A percentile compares a stretch with the other conserved stretches of the same genome.
Conservation (phyloP, 1,140 invertebrate genomes). For the Drosophila subobscura region DNA sequence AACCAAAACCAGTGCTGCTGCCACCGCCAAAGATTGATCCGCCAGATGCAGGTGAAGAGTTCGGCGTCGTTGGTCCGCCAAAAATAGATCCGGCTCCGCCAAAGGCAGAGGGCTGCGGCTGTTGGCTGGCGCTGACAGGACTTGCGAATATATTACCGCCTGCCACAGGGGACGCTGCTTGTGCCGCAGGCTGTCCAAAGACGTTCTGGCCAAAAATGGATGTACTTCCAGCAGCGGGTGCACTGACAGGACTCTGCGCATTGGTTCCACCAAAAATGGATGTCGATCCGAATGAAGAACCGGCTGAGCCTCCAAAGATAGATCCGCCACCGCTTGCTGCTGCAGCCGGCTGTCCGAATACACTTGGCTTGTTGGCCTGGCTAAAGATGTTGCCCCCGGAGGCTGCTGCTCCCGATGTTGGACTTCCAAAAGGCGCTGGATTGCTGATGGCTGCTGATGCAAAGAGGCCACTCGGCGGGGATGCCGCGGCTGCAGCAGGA, state of each 20-base stretch:
- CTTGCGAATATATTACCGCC: slow-evolving; percentile 60
- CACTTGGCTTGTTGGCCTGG: slow-evolving; percentile 44
- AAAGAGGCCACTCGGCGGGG: slow-evolving; percentile 65
- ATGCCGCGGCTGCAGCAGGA: slow-evolving; percentile 18
- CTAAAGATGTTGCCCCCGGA: slow-evolving; percentile 62
- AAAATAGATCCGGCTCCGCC: slow-evolving; percentile 62
- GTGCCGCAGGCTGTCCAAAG: slow-evolving; percentile 50
- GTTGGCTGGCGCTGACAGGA: slow-evolving; percentile 39
- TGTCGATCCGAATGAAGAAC: slow-evolving; percentile 45
- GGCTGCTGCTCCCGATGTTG: slow-evolving; percentile 21
- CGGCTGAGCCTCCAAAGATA: slow-evolving; percentile 68
- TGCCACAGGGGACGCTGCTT: slow-evolving; percentile 28
- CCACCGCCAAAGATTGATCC: slow-evolving; percentile 77
- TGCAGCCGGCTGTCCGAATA: slow-evolving; percentile 45
- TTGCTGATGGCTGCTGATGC: slow-evolving; percentile 49
- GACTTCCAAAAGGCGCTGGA: slow-evolving; percentile 52
- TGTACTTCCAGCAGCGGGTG: slow-evolving; percentile 33
- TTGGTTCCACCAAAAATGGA: slow-evolving; percentile 65
- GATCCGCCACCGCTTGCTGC: slow-evolving; percentile 37
- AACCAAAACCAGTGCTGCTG: slow-evolving; percentile 68
- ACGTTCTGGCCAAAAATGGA: slow-evolving; percentile 71
- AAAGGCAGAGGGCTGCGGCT: slow-evolving; percentile 34
- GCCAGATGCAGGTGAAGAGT: slow-evolving; percentile 38
- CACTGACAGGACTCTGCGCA: slow-evolving; percentile 29
- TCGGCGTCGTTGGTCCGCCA: slow-evolving; percentile 41